phyloP scores from a whole-genome alignment of 1,140 invertebrate species.

The Drosophila seguyi region DNA sequence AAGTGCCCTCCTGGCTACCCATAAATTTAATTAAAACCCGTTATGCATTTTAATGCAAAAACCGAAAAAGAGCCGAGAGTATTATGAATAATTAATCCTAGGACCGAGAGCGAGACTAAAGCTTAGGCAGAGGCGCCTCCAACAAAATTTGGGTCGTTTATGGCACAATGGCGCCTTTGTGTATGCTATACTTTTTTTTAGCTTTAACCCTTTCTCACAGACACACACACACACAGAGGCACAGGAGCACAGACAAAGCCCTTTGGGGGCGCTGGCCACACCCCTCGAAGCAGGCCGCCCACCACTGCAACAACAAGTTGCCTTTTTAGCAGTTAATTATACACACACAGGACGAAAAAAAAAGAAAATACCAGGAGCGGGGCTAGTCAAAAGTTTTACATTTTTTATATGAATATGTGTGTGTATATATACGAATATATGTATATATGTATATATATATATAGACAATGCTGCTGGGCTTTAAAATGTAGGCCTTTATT shows the following conservation, averaged over 20 bases:
- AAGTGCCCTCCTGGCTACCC: slow-evolving; percentile 15
- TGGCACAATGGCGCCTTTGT: slow-evolving; percentile 79
- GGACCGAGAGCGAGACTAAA: slow-evolving; percentile 22
- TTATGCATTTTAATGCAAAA: slow-evolving; percentile 72
- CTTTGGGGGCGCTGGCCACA: slow-evolving; percentile 40
- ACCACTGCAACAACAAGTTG: slow-evolving; percentile 77
- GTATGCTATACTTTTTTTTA: slow-evolving; percentile 80
- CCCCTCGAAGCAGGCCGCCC: slow-evolving; percentile 47
- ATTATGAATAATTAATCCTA: slow-evolving; percentile 80
- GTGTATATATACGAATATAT: slow-evolving; percentile 6
- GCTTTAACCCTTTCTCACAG: slow-evolving; percentile 66
- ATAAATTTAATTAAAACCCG: slow-evolving; percentile 64
- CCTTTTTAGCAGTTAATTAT: slow-evolving; percentile 81
- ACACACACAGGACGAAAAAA: slow-evolving; percentile 46
- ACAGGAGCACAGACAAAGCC: slow-evolving; percentile 42
- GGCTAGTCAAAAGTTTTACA: slow-evolving; percentile 58
- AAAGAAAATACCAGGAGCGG: slow-evolving; percentile 10
- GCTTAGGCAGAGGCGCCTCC: slow-evolving; percentile 22
- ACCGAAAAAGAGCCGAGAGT: slow-evolving; percentile 25
- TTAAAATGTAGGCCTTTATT: slow-evolving; percentile 51
- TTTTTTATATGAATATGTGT: slow-evolving; percentile 30
- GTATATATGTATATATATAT: neutral
- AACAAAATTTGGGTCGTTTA: slow-evolving; percentile 73
- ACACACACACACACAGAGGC: slow-evolving; percentile 3
- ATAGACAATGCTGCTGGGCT: slow-evolving; percentile 33